Conservation (phyloP, 2,888 invertebrate genomes). For the Xanthia togata region DNA sequence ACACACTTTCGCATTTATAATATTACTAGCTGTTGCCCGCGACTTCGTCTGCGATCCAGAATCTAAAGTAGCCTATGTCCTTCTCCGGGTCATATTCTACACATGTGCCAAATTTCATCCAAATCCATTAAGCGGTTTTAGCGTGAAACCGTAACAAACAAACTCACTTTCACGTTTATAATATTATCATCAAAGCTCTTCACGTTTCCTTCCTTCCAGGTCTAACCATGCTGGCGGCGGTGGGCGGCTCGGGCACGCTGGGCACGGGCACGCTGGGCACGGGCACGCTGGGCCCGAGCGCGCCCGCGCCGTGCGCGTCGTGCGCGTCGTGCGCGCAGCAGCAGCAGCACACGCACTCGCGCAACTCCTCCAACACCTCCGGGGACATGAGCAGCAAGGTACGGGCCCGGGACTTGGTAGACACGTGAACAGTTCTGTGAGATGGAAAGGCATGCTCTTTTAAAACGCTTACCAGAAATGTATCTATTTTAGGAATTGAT, state of each 20-base stretch:
- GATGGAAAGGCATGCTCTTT: neutral
- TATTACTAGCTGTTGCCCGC: too few relatives aligned
- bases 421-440: neutral
- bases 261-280: constrained; percentile 5
- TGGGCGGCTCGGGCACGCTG: constrained; percentile 27
- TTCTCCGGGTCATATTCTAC: too few relatives aligned
- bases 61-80: too few relatives aligned
- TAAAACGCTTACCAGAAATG: neutral
- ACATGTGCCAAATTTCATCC: too few relatives aligned
- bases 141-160: too few relatives aligned
- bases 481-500: neutral
- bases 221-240: constrained; percentile 41
- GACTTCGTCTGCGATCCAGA: too few relatives aligned
- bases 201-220: constrained; percentile 6
- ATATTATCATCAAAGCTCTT: neutral
- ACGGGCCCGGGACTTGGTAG: neutral
- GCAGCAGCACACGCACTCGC: constrained; percentile 91
- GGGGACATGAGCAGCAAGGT: constrained; percentile 90
- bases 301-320: constrained; percentile 68
- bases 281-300: constrained; percentile 15
- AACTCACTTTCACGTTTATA: too few relatives aligned
- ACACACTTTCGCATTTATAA: too few relatives aligned
- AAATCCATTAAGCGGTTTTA: too few relatives aligned
- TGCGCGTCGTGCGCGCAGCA: constrained; percentile 82
- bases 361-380: constrained; percentile 94